These are phyloP conservation scores for Vicugna pacos DNA, from an alignment of 2,113 vertebrate genomes.

Conservation along the genomic window DNA sequence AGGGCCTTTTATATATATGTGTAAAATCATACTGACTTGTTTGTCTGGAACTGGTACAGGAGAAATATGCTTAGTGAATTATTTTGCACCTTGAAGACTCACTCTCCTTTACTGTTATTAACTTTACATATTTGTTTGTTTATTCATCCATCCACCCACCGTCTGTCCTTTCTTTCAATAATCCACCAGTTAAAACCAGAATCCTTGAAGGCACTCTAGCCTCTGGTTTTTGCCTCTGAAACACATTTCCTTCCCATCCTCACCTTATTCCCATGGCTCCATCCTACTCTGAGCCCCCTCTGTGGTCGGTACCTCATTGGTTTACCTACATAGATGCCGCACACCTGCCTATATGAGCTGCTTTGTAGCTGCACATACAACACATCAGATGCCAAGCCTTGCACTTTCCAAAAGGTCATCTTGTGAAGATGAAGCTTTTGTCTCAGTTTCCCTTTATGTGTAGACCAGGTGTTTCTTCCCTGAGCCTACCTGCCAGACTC, in stretches of 20 bases:
- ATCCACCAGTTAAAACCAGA: not conserved
- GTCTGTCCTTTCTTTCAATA: not conserved
- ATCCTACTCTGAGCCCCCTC: fast-evolving
- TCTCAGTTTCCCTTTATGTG: not conserved
- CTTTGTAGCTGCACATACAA: not conserved
- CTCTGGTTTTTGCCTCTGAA: not conserved
- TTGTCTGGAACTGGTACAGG: not conserved
- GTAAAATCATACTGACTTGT: not conserved
- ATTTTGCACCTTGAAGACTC: not conserved
- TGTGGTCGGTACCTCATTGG: too few species aligned
- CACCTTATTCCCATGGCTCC: not conserved
- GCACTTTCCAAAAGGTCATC: not conserved
- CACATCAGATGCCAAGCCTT: not conserved
- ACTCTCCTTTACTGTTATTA: not conserved
- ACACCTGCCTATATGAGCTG: not conserved
- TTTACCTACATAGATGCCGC: not conserved
- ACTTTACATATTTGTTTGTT: not conserved
- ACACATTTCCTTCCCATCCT: fast-evolving
- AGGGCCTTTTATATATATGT: too few species aligned
- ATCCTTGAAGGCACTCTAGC: not conserved
- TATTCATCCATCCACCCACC: not conserved
- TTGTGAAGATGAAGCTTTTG: not conserved
- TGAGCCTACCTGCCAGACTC: not conserved
- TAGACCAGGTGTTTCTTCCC: not conserved
- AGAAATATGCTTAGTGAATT: not conserved